Evolutionary conservation across 2,888 invertebrate genomes (phyloP).

Genomic region (Psylliodes chrysocephalus): DNA sequence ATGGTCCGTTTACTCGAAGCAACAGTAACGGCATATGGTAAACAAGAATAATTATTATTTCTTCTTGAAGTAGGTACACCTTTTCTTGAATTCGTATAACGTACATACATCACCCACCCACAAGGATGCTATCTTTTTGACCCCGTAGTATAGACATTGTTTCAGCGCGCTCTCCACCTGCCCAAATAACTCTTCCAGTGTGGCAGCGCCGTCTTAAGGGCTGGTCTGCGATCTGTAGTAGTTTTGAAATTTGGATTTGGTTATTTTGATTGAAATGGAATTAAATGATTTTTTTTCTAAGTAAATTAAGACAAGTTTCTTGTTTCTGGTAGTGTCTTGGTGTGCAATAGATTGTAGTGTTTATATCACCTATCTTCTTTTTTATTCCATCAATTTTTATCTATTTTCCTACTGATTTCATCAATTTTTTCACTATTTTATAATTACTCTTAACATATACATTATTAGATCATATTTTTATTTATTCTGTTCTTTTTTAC

Average conservation of each 20-base stretch:
- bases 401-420: too few species aligned
- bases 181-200: constrained; percentile 43
- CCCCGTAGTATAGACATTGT: constrained; percentile 42
- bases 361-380: too few species aligned
- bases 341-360: too few species aligned
- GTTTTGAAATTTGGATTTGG: not conserved
- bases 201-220: constrained; percentile 16
- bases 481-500: too few species aligned
- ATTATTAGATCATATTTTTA: too few species aligned
- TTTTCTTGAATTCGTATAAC: constrained; percentile 46
- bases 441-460: too few species aligned
- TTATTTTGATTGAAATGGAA: too few species aligned
- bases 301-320: too few species aligned
- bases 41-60: constrained; percentile 51
- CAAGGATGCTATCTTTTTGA: constrained; percentile 41
- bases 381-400: too few species aligned
- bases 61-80: constrained; percentile 51
- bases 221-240: not conserved
- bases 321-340: too few species aligned
- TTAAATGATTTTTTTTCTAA: too few species aligned
- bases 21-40: constrained; percentile 48
- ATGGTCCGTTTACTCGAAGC: constrained; percentile 28
- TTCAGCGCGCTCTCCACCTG: constrained; percentile 46
- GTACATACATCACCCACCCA: constrained; percentile 47
- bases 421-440: too few species aligned